Evolutionary conservation across 30 jellyfish, hydroid and myxozoan species (phyloP).

Genomic region (Morbakka virulenta): DNA sequence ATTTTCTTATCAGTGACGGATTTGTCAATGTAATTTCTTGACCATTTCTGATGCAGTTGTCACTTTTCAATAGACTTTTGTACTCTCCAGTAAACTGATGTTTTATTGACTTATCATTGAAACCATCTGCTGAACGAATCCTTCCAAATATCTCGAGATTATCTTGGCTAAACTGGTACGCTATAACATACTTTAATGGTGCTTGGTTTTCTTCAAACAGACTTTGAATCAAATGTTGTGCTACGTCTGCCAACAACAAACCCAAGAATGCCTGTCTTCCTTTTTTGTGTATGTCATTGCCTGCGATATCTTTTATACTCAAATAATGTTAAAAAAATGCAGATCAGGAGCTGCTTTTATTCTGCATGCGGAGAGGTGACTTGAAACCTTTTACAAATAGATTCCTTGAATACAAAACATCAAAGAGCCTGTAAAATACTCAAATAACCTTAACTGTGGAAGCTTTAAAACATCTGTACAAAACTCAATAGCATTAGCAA

Average conservation of each 20-base stretch:
- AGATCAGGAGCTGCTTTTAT: conserved; percentile 10
- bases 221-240: neutral
- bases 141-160: too few relatives aligned
- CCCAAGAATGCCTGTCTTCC: conserved; percentile 73
- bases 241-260: neutral
- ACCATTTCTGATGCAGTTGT: conserved; percentile 3
- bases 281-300: conserved; percentile 13
- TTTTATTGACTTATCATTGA: too few relatives aligned
- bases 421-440: conserved; percentile 43
- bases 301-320: conserved; percentile 25
- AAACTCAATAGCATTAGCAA: conserved; percentile 59
- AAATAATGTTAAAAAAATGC: conserved; percentile 17
- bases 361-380: conserved; percentile 49
- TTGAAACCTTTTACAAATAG: conserved; percentile 64
- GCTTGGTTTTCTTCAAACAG: conserved; percentile 13
- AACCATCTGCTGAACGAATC: too few relatives aligned
- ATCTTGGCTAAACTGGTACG: conserved; percentile 40
- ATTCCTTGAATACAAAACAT: conserved; percentile 50
- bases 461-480: conserved; percentile 40
- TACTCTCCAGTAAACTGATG: too few relatives aligned
- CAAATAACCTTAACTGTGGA: conserved; percentile 26
- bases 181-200: conserved; percentile 26
- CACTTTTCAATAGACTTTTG: too few relatives aligned
- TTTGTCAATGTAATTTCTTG: neutral
- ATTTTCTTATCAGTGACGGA: too few relatives aligned